A percentile compares a stretch with the other conserved stretches of the same genome.
phyloP scores from a whole-genome alignment of 2,888 invertebrate species.

The Scaeva pyrastri region DNA sequence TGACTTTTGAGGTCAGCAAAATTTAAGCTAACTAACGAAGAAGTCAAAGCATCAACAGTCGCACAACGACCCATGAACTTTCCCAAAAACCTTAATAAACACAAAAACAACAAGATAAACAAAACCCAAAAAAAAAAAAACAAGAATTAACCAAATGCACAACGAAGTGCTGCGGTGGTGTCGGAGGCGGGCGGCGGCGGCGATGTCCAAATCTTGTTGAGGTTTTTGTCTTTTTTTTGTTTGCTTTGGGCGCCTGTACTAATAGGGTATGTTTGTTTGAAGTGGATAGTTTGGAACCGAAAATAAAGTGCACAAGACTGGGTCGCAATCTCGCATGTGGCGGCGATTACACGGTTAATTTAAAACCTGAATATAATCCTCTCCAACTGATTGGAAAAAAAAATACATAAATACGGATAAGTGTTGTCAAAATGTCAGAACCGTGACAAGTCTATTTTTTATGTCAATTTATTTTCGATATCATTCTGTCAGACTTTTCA shows the following conservation, averaged over 20 bases:
- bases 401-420: too few relatives aligned
- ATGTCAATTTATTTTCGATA: too few relatives aligned
- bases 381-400: too few relatives aligned
- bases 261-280: conserved; percentile 39
- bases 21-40: conserved; percentile 55
- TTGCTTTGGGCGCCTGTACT: neutral
- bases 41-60: conserved; percentile 73
- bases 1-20: conserved; percentile 70
- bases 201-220: conserved; percentile 45
- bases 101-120: conserved; percentile 23
- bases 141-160: conserved; percentile 53
- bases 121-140: conserved; percentile 15
- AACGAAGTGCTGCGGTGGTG: conserved; percentile 1
- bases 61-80: conserved; percentile 75
- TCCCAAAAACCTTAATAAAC: conserved; percentile 63
- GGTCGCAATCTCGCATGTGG: too few relatives aligned
- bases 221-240: conserved; percentile 6
- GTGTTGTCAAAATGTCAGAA: too few relatives aligned
- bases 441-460: too few relatives aligned
- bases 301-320: neutral
- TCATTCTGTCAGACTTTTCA: too few relatives aligned
- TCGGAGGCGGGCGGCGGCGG: too few relatives aligned
- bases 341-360: too few relatives aligned
- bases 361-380: too few relatives aligned
- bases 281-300: neutral